These are phyloP conservation scores for Oreochromis aureus DNA, from an alignment of 2,113 vertebrate genomes.

Conservation along the genomic window DNA sequence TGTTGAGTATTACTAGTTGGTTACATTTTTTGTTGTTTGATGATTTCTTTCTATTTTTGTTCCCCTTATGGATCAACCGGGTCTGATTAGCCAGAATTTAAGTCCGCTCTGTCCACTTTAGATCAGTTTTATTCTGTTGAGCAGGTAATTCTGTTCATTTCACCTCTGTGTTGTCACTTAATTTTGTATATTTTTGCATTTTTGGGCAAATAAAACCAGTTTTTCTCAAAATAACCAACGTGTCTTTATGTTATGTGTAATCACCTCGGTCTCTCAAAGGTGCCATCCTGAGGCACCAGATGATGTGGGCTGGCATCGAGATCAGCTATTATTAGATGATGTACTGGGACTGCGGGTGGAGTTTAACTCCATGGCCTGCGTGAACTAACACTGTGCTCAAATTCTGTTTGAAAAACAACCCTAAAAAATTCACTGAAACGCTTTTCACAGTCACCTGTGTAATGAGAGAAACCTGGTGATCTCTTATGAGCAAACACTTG, in stretches of 20 bases:
- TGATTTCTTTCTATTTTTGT: neutral
- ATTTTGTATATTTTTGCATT: neutral
- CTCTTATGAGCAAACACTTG: neutral
- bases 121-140: neutral
- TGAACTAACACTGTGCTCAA: neutral
- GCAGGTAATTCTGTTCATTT: neutral
- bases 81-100: neutral
- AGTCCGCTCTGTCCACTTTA: neutral
- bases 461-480: neutral
- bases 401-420: neutral
- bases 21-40: neutral
- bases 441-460: neutral
- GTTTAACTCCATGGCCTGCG: neutral
- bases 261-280: neutral
- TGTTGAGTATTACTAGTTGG: neutral
- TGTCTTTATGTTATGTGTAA: neutral
- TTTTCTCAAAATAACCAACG: neutral
- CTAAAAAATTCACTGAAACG: neutral
- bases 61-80: accelerated
- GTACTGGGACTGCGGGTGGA: neutral
- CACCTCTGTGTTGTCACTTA: neutral
- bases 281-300: neutral
- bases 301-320: neutral
- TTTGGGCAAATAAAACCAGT: neutral
- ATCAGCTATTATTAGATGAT: neutral